Percentiles rank a stretch among this genome's conserved stretches.
These are phyloP conservation scores for Enteromius treurensis DNA, from an alignment of 2,797 vertebrate genomes.

Conservation along the genomic window DNA sequence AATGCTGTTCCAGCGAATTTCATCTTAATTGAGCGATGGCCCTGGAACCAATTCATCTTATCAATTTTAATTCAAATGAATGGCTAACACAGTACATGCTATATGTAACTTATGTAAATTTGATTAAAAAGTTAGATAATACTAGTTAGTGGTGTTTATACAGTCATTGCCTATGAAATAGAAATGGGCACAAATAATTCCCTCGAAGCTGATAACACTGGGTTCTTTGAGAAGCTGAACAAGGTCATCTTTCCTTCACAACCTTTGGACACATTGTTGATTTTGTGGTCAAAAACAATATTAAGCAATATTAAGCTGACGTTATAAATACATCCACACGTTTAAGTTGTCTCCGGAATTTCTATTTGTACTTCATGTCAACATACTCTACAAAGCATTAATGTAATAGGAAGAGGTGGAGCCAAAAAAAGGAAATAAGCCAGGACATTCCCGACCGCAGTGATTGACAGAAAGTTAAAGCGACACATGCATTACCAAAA, in stretches of 20 bases:
- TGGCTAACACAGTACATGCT: background rate
- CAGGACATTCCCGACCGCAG: background rate
- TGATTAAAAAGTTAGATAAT: background rate
- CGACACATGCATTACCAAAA: conserved; percentile 43
- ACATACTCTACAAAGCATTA: background rate
- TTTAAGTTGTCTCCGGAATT: background rate
- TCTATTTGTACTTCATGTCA: background rate
- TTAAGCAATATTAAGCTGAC: background rate
- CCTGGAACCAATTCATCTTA: background rate
- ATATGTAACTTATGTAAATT: background rate
- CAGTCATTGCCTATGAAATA: background rate
- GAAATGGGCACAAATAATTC: background rate
- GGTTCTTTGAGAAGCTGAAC: no score
- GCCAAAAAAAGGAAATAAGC: conserved; percentile 66
- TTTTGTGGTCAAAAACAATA: background rate
- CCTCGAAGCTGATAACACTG: background rate
- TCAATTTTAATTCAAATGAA: background rate
- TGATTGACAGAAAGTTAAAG: conserved; percentile 18
- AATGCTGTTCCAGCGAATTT: background rate
- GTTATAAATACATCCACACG: background rate
- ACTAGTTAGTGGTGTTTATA: background rate
- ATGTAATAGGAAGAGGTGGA: conserved; percentile 60
- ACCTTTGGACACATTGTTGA: no score
- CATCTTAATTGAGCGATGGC: background rate
- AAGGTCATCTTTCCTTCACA: no score